Conservation (phyloP, 35 echinoderm and acorn worm species). For the Heliocidaris tuberculata region DNA sequence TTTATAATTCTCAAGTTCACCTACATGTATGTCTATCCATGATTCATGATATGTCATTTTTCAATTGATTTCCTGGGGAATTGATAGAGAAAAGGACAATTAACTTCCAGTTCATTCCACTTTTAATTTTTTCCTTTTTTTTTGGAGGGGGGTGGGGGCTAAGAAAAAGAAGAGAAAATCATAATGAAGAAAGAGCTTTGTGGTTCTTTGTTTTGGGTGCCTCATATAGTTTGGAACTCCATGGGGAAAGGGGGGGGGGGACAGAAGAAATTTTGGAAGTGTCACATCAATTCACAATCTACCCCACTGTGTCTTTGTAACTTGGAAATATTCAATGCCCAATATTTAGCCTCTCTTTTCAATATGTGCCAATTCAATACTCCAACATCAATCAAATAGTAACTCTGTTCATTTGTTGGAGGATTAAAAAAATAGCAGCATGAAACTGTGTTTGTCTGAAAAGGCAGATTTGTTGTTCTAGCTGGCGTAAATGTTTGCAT, state of each 20-base stretch:
- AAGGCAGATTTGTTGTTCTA: slow-evolving; percentile 2
- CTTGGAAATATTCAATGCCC: not conserved
- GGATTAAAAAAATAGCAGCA: not conserved
- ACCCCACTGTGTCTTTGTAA: not conserved
- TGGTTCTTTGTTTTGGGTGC: no score
- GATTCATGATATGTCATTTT: not conserved
- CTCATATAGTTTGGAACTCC: no score
- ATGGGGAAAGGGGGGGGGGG: no score
- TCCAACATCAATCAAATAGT: not conserved
- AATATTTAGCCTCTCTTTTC: not conserved
- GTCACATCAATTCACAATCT: not conserved
- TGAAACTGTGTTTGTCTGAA: not conserved
- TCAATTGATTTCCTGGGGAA: not conserved
- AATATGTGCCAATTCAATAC: not conserved
- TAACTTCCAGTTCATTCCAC: not conserved
- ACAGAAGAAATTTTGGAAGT: not conserved
- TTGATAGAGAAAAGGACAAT: not conserved
- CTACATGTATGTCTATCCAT: not conserved
- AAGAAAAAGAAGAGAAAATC: not conserved
- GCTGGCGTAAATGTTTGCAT: not conserved
- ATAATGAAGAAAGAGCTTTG: not conserved
- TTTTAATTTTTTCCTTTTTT: not conserved
- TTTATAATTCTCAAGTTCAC: not conserved
- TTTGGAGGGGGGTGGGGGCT: no score
- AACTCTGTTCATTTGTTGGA: not conserved